phyloP scores from a whole-genome alignment of 2,888 invertebrate genomes.

The Cantharis lateralis region DNA sequence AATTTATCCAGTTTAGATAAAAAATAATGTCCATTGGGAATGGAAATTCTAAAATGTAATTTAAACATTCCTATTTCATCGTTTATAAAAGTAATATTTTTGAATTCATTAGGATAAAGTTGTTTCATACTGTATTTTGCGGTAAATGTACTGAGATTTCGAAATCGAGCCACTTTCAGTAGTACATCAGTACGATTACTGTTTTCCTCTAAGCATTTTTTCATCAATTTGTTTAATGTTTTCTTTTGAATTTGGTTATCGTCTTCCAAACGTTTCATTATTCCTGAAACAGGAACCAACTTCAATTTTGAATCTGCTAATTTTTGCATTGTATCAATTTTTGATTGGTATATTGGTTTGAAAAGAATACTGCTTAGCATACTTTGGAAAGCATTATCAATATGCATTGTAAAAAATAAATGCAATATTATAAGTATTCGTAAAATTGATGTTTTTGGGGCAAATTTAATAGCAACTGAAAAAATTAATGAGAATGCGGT shows the following conservation, averaged over 20 bases:
- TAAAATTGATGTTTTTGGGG: neutral
- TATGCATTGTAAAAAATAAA: neutral
- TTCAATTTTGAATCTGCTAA: neutral
- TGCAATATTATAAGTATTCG: neutral
- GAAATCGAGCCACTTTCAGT: neutral
- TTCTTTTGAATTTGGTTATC: neutral
- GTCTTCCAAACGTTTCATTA: neutral
- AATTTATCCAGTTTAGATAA: neutral
- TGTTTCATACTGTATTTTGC: neutral
- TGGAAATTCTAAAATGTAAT: neutral
- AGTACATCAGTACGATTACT: neutral
- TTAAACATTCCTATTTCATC: neutral
- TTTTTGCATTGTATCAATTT: neutral
- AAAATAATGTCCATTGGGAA: neutral
- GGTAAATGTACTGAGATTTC: neutral
- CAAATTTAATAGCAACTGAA: neutral
- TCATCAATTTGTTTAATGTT: neutral
- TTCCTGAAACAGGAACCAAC: neutral
- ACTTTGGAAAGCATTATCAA: neutral
- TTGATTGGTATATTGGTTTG: neutral
- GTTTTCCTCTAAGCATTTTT: neutral
- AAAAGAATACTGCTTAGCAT: neutral
- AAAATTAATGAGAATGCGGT: neutral
- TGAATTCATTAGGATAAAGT: neutral
- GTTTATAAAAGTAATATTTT: neutral